These are phyloP conservation scores for Sebastes goodei DNA, from an alignment of 2,797 vertebrate genomes.

Conservation along the genomic window DNA sequence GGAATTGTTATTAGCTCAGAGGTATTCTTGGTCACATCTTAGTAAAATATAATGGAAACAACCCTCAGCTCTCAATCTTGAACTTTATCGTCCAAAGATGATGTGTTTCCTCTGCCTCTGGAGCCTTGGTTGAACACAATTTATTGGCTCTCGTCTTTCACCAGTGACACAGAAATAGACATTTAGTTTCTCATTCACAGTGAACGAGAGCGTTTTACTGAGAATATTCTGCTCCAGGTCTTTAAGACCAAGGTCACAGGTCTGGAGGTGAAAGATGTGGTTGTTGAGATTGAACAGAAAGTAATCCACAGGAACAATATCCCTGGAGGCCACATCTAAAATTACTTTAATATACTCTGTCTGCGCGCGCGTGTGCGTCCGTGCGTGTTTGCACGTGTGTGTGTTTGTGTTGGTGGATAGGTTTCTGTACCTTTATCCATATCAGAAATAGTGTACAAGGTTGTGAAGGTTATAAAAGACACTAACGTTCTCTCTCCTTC, in stretches of 20 bases:
- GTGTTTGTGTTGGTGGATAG: neutral
- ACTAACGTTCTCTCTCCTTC: neutral
- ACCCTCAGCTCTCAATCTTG: neutral
- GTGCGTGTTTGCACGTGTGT: neutral
- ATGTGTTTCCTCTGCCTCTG: neutral
- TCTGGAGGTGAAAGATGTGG: neutral
- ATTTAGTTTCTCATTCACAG: neutral
- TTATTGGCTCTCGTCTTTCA: neutral
- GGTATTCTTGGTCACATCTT: neutral
- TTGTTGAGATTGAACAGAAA: slow-evolving; percentile 10
- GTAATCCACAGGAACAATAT: slow-evolving; percentile 3
- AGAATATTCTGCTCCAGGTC: neutral
- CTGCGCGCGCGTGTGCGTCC: neutral
- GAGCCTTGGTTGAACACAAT: neutral
- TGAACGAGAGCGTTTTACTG: neutral
- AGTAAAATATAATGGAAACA: neutral
- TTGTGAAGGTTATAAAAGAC: neutral
- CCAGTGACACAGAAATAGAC: neutral
- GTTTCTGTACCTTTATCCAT: neutral
- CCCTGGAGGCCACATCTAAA: neutral
- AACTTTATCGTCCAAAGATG: neutral
- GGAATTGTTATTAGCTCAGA: neutral
- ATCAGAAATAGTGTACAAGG: neutral
- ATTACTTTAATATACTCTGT: neutral
- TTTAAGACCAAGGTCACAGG: neutral